These are phyloP conservation scores for Nannobrachium achirus DNA, from an alignment of 2,113 vertebrate genomes.

Conservation along the genomic window DNA sequence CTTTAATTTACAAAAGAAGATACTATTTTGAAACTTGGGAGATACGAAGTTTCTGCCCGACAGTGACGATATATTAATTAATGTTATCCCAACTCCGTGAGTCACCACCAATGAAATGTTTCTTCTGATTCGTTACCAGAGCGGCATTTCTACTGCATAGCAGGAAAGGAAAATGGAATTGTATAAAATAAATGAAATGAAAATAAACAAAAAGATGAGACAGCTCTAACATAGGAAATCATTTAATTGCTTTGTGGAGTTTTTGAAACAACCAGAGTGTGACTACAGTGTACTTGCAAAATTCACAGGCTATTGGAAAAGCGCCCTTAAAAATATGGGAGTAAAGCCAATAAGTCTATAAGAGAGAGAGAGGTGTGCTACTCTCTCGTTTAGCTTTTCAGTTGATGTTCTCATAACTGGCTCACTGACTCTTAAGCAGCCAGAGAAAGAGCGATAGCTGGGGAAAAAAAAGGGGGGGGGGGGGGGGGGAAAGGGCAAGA, in stretches of 20 bases:
- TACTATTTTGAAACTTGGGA: no score
- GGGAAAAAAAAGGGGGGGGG: no score
- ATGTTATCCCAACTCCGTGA: background rate
- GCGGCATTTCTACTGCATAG: slow-evolving; percentile 23
- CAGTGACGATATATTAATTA: background rate
- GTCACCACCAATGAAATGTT: slow-evolving; percentile 39
- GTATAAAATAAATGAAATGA: slow-evolving; percentile 18
- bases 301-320: slow-evolving; percentile 36
- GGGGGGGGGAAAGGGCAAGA: no score
- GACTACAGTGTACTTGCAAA: slow-evolving; percentile 22
- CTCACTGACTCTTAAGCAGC: slow-evolving; percentile 66
- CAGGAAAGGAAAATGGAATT: slow-evolving; percentile 28
- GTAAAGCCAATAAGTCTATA: slow-evolving; percentile 49
- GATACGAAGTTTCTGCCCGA: no score
- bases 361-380: no score
- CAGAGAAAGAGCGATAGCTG: slow-evolving; percentile 39
- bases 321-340: slow-evolving; percentile 51
- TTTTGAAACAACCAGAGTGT: slow-evolving; percentile 41
- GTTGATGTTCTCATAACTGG: slow-evolving; percentile 68
- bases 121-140: slow-evolving; percentile 38
- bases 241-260: slow-evolving; percentile 49
- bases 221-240: slow-evolving; percentile 51
- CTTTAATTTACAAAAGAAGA: no score
- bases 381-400: slow-evolving; percentile 53
- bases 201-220: slow-evolving; percentile 41